These are phyloP conservation scores for Varecia variegata DNA, from an alignment of 2,797 vertebrate genomes.

Conservation along the genomic window DNA sequence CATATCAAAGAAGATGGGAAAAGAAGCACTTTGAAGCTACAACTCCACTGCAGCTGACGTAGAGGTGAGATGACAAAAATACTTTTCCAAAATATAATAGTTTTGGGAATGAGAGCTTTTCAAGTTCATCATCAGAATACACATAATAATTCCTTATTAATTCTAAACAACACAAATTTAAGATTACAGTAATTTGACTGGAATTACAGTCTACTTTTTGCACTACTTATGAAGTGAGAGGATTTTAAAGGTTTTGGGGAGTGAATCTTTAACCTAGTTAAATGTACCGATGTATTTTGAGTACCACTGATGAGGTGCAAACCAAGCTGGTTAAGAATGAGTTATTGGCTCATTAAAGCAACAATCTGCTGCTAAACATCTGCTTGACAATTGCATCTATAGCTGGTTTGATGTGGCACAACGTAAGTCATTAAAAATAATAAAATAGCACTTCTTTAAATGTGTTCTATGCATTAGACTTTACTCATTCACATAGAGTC, in stretches of 20 bases:
- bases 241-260: neutral
- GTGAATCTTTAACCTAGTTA: neutral
- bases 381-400: neutral
- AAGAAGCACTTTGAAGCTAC: neutral
- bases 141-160: neutral
- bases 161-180: neutral
- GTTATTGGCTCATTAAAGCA: conserved; percentile 31
- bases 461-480: neutral
- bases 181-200: neutral
- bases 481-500: neutral
- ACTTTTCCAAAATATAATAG: neutral
- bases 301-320: neutral
- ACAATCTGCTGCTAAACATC: neutral
- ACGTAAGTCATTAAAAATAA: neutral
- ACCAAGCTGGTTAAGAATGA: neutral
- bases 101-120: neutral
- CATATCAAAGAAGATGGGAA: neutral
- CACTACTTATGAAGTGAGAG: neutral
- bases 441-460: neutral
- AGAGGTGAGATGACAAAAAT: neutral
- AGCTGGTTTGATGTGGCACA: neutral
- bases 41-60: neutral
- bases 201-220: neutral
- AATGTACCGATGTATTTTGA: neutral
- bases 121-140: neutral